phyloP scores from a whole-genome alignment of 2,888 invertebrate species.

The Synergus japonicus region DNA sequence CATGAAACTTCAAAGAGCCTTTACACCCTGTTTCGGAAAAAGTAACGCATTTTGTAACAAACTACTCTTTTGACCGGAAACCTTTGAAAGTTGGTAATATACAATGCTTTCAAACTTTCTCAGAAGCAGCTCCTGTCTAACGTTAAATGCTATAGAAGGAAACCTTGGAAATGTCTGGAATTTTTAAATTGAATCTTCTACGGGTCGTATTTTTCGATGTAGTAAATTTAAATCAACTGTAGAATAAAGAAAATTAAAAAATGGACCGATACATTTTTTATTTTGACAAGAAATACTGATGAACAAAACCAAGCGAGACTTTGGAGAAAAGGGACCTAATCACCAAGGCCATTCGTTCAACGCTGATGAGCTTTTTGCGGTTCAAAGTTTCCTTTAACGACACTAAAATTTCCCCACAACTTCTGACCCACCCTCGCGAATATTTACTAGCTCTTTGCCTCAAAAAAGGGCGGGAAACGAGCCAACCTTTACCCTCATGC shows the following conservation, averaged over 20 bases:
- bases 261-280: neutral
- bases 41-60: slow-evolving; percentile 28
- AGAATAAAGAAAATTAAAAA: too few relatives aligned
- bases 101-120: neutral
- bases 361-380: slow-evolving; percentile 66
- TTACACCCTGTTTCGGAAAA: slow-evolving; percentile 32
- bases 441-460: slow-evolving; percentile 55
- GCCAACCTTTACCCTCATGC: neutral
- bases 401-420: slow-evolving; percentile 64
- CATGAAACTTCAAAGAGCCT: slow-evolving; percentile 39
- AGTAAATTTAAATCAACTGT: neutral
- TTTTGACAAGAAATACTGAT: neutral
- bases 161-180: neutral
- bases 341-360: neutral
- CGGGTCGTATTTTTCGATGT: neutral
- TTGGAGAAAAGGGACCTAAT: slow-evolving; percentile 17
- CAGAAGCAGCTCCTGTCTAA: neutral
- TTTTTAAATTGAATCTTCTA: neutral
- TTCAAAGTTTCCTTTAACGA: slow-evolving; percentile 62
- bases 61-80: slow-evolving; percentile 9
- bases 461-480: neutral
- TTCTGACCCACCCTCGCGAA: slow-evolving; percentile 57
- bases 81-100: neutral
- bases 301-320: slow-evolving; percentile 21
- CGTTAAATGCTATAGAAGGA: neutral